Percentiles rank a stretch among this genome's conserved stretches.
These are phyloP conservation scores for Smutsia gigantea DNA, from an alignment of 2,797 vertebrate species.

Conservation along the genomic window DNA sequence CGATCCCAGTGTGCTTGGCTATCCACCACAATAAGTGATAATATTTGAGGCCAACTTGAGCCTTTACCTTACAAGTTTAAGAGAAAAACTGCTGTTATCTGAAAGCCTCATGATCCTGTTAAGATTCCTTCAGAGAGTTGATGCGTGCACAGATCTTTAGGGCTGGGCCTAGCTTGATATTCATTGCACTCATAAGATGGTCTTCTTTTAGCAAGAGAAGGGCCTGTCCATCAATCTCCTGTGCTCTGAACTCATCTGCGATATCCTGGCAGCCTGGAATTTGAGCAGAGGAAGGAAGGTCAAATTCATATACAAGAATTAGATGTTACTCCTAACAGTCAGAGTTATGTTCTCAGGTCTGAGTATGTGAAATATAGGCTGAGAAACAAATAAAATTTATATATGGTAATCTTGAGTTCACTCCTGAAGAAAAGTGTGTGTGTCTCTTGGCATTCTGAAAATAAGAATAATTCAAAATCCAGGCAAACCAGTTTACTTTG, in stretches of 20 bases:
- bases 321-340: conserved; percentile 38
- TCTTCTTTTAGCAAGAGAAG: conserved; percentile 97
- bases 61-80: conserved; percentile 78
- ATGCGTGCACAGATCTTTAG: conserved; percentile 99
- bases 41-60: conserved; percentile 69
- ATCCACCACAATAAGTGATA: conserved; percentile 45
- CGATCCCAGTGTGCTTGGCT: conserved; percentile 74
- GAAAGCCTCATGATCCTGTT: conserved; percentile 78
- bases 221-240: conserved; percentile 99
- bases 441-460: conserved; percentile 62
- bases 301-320: conserved; percentile 32
- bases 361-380: conserved; percentile 65
- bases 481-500: conserved; percentile 41
- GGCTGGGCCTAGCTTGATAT: conserved; percentile 98
- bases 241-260: conserved; percentile 96
- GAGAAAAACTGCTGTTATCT: conserved; percentile 59
- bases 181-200: conserved; percentile 99
- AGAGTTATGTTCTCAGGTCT: conserved; percentile 3
- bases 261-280: conserved; percentile 96
- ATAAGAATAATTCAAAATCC: conserved; percentile 62
- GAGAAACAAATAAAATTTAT: conserved; percentile 63
- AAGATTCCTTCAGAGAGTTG: conserved; percentile 96
- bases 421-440: conserved; percentile 27
- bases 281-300: conserved; percentile 62
- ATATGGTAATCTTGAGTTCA: conserved; percentile 45